Evolutionary conservation across 1,140 invertebrate genomes (phyloP).

Genomic region (Scaptomyza hsui): DNA sequence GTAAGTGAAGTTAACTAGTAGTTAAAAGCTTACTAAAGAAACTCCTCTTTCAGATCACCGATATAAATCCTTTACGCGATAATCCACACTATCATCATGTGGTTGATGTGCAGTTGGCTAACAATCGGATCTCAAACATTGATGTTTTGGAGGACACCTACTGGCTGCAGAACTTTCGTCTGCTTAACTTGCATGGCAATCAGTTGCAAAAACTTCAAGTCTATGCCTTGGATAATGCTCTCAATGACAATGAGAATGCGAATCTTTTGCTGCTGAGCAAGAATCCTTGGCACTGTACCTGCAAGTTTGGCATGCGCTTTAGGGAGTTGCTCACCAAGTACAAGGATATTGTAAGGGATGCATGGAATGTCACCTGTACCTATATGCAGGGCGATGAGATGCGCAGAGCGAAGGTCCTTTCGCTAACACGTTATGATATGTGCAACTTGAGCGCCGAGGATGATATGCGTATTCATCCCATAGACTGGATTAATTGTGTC

Average conservation of each 20-base stretch:
- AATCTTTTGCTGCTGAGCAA: constrained; percentile 88
- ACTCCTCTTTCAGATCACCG: constrained; percentile 85
- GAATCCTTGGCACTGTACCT: constrained; percentile 93
- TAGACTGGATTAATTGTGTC: constrained; percentile 90
- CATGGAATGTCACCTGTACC: constrained; percentile 74
- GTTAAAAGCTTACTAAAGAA: background rate
- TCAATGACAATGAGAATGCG: constrained; percentile 89
- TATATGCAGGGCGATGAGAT: constrained; percentile 68
- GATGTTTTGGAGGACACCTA: constrained; percentile 89
- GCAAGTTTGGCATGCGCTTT: constrained; percentile 90
- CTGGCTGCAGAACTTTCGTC: constrained; percentile 90
- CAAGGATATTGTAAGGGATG: constrained; percentile 87
- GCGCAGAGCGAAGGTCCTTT: constrained; percentile 87
- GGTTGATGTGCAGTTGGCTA: constrained; percentile 90
- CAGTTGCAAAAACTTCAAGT: constrained; percentile 90
- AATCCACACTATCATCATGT: constrained; percentile 88
- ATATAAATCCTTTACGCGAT: constrained; percentile 87
- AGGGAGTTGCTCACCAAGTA: constrained; percentile 90
- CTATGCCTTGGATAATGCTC: constrained; percentile 90
- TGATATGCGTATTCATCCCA: constrained; percentile 85
- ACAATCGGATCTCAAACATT: constrained; percentile 89
- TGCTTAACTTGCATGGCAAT: constrained; percentile 90
- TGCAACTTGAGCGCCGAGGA: constrained; percentile 86
- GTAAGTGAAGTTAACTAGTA: constrained; percentile 25
- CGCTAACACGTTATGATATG: constrained; percentile 88